Evolutionary conservation across 1,140 invertebrate genomes (phyloP), one percentile per base, ranked within the genome.

Genomic region (Aleiodes sp.): DNA sequence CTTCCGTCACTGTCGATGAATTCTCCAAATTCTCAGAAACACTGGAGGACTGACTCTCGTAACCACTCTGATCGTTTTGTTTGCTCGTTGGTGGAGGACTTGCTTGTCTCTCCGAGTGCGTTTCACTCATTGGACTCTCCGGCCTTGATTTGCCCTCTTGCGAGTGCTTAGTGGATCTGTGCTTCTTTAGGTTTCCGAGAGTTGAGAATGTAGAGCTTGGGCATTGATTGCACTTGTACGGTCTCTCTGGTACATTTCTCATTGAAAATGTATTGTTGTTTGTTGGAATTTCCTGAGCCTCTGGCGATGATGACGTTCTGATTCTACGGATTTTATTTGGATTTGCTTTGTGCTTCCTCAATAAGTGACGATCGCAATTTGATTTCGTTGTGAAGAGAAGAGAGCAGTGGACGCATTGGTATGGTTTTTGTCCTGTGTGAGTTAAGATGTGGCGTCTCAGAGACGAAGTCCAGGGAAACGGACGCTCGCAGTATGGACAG

Each of bases 391-490:
- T 98, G 82, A 99, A 99, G 0, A 96, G 89, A 0, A 98, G 88
- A 0, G 93, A 92, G 80, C 97, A 99, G 73, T 95, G 92, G 1
- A 92, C 91, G 83, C 97, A 98, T 79, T 97, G 95, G 86, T 93
- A 98, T 0, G 97, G 97, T 78, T 98, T 98, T 80, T 98, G 96
- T 3, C 97, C 97, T 3, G 95, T 98, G 77, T 98, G 96, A 0
- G 96, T 98, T 0, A 97, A 88, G 24, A 98, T 94, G 82, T 98
- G 97, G 2, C 96, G 88, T 2, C 96, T 90, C 9, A 99, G 87
- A 0, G 96, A 98, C 10, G 95, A 97, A 2, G 94, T 94, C 97
- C 97, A 99, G 0, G 97, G 97, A 80, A 99, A 99, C 77, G 95
- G 94, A 24, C 96, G 88, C 56, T 92, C 89, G 82, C 97, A 99